phyloP scores from a whole-genome alignment of 2,888 invertebrate genomes.

The Salpingus planirostris region DNA sequence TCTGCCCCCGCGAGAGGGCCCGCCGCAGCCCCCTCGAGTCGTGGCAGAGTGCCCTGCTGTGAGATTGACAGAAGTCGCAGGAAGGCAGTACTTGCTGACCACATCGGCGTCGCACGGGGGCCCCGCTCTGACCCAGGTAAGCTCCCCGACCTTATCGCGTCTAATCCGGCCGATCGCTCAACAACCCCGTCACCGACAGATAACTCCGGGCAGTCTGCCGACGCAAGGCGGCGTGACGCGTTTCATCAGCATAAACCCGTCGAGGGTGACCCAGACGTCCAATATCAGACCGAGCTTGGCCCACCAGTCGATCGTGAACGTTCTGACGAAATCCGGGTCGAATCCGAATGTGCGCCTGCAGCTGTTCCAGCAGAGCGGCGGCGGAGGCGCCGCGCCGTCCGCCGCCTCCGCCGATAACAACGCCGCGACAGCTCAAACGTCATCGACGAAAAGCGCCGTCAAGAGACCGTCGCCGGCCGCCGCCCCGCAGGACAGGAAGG shows the following conservation, averaged over 20 bases:
- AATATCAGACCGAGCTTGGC: conserved; percentile 30
- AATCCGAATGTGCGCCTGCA: conserved; percentile 35
- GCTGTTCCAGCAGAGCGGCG: conserved; percentile 22
- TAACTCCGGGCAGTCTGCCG: conserved; percentile 22
- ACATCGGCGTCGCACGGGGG: conserved; percentile 37
- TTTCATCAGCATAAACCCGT: conserved; percentile 45
- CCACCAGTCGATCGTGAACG: conserved; percentile 40
- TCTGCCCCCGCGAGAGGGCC: conserved; percentile 41
- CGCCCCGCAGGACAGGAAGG: conserved; percentile 44
- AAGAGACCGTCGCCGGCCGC: conserved; percentile 44
- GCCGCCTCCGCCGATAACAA: conserved; percentile 5
- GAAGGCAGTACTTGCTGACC: conserved; percentile 38
- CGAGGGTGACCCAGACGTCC: conserved; percentile 30
- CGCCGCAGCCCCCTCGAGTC: conserved; percentile 27
- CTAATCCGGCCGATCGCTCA: too few species aligned
- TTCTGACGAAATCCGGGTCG: conserved; percentile 32
- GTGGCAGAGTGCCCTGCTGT: conserved; percentile 36
- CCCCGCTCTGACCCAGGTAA: conserved; percentile 47
- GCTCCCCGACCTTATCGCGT: conserved; percentile 5
- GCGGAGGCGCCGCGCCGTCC: conserved; percentile 4
- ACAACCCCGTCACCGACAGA: too few species aligned
- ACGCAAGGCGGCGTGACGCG: conserved; percentile 44
- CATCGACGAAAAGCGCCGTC: conserved; percentile 27
- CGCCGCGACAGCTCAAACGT: conserved; percentile 17
- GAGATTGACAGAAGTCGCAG: conserved; percentile 38